These are phyloP conservation scores for Protaetia brevitarsis DNA, from an alignment of 1,140 invertebrate genomes.

Conservation along the genomic window DNA sequence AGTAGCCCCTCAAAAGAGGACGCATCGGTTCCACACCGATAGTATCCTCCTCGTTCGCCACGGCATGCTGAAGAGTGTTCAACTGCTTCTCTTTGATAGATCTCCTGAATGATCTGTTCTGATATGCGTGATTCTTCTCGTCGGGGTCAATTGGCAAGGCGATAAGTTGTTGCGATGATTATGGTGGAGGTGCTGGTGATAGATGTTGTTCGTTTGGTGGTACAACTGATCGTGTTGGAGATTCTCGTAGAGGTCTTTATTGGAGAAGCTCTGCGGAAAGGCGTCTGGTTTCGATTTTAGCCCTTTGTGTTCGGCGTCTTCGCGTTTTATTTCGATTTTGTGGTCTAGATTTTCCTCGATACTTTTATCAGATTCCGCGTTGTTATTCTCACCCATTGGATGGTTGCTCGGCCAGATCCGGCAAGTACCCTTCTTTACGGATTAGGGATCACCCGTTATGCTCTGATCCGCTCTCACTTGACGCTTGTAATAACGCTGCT, in stretches of 20 bases:
- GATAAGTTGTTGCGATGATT: slow-evolving; percentile 6
- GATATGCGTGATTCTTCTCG: slow-evolving; percentile 11
- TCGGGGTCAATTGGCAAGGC: neutral
- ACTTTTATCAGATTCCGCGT: slow-evolving; percentile 5
- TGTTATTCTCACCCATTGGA: neutral
- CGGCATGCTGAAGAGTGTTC: neutral
- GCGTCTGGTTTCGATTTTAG: neutral
- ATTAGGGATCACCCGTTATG: slow-evolving; percentile 52
- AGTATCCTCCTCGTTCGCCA: neutral
- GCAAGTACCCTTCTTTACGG: slow-evolving; percentile 53
- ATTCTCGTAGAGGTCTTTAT: neutral
- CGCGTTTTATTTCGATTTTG: neutral
- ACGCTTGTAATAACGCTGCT: slow-evolving; percentile 67
- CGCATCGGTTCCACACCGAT: slow-evolving; percentile 89
- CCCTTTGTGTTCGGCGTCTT: no score
- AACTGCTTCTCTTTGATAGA: slow-evolving; percentile 8
- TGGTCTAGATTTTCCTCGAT: slow-evolving; percentile 1
- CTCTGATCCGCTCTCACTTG: slow-evolving; percentile 64
- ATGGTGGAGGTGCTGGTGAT: neutral
- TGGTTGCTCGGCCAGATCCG: slow-evolving; percentile 29
- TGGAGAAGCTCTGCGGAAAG: neutral
- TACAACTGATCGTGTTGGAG: neutral
- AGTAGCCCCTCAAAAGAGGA: slow-evolving; percentile 79
- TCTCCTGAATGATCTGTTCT: neutral
- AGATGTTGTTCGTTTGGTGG: neutral